Base-by-base conservation (phyloP, 2,797 vertebrate genomes). In the Xyrichtys novacula region DNA sequence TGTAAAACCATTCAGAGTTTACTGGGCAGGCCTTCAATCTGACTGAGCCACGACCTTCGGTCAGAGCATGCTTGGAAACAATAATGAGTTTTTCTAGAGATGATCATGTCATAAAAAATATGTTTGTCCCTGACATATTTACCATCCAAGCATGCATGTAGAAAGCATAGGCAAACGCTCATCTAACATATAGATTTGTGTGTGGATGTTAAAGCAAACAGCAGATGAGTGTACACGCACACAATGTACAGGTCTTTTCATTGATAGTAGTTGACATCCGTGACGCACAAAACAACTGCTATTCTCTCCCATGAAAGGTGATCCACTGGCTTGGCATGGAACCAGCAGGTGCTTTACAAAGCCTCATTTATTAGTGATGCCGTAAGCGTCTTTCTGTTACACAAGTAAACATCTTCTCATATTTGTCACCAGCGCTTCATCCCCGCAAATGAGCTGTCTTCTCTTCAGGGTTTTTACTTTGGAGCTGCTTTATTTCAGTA, bases 271-370 rank as follows among this genome's bases (percentile, higher is more conserved):
- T 60, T 50, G 57, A 65, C 74, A 56, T 79, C 62, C 57, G 65
- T 64, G 67, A 70, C 16, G 61, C 84, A 79, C 40, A 43, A 71
- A 25, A 83, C 80, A 79, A 74, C 64, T 32, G 74, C 79, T 59
- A 72, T 88, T 88, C 74, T 84, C 61, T 74, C 34, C 69, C 68
- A 53, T 90, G 91, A 91, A 93, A 93, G 84, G 52, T 25, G 85
- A 93, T 84, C 84, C 52, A 8, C 67, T 50, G 59, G 48, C 48
- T 52, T 88, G 86, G 86, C 85, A 77, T 26, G 25, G 65, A 66
- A 85, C 83, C 81, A 89, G 86, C 89, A 91, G 92, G 84, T 90
- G 88, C 89, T 90, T 92, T 91, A 85, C 91, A 85, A 91, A 84
- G 81, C 79, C 82, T 90, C 87, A 91, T 93, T 71, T 76, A 93